Conservation (phyloP, 2,888 invertebrate genomes). For the Dendrolimus houi region DNA sequence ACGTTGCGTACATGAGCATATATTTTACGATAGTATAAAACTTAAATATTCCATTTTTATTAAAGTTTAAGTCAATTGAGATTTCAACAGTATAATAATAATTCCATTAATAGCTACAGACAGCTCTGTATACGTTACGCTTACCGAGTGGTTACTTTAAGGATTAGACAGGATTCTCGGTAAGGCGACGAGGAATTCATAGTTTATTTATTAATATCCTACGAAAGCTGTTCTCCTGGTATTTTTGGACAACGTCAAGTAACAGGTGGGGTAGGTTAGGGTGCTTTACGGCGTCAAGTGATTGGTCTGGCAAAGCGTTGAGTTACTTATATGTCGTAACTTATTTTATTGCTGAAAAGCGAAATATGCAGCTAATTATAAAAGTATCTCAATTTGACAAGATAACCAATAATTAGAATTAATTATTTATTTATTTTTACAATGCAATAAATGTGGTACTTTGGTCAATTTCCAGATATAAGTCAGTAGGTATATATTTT, state of each 20-base stretch:
- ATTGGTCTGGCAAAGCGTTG: neutral
- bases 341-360: no score
- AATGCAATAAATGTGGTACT: no score
- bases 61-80: no score
- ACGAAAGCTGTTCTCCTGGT: neutral
- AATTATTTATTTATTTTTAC: no score
- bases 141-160: slow-evolving; percentile 1
- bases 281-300: neutral
- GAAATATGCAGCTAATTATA: no score
- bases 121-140: neutral
- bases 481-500: no score
- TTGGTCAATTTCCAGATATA: no score
- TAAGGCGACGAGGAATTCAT: slow-evolving; percentile 1
- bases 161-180: slow-evolving; percentile 3
- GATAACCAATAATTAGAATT: no score
- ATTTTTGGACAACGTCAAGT: neutral
- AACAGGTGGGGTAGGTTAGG: neutral
- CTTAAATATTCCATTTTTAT: no score
- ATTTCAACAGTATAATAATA: neutral
- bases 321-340: neutral
- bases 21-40: no score
- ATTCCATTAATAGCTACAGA: neutral
- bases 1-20: no score
- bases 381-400: no score
- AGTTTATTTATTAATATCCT: neutral